Conservation (phyloP, 2,797 vertebrate genomes). For the Poecilia picta region DNA sequence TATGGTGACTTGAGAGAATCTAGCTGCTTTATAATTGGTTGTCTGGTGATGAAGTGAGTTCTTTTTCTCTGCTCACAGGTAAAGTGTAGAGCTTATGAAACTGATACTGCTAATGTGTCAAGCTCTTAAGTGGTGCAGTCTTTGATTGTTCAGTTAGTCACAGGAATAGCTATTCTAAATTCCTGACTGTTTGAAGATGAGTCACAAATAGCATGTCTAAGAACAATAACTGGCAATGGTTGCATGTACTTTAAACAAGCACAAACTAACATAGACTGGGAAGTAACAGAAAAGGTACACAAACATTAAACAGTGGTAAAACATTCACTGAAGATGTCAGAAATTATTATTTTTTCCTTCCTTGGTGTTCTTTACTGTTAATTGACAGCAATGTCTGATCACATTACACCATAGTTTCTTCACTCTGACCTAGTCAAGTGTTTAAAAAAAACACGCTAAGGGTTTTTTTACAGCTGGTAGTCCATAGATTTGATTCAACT, state of each 20-base stretch:
- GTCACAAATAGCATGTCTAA: neutral
- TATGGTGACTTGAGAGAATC: slow-evolving; percentile 62
- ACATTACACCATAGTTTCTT: neutral
- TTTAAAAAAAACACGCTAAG: neutral
- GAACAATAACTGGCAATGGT: neutral
- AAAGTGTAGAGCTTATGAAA: slow-evolving; percentile 69
- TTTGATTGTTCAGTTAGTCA: slow-evolving; percentile 41
- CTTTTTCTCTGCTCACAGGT: slow-evolving; percentile 44
- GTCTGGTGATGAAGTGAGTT: slow-evolving; percentile 43
- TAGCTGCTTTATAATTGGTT: slow-evolving; percentile 67
- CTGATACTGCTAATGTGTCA: slow-evolving; percentile 59
- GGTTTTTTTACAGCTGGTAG: too few relatives aligned
- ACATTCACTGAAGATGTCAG: neutral
- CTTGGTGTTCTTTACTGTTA: neutral
- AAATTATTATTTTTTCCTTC: neutral
- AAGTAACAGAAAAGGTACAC: neutral
- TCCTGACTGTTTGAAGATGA: slow-evolving; percentile 1
- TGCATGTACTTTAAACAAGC: neutral
- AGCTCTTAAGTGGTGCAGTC: slow-evolving; percentile 63
- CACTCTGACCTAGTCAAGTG: neutral
- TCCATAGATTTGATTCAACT: too few relatives aligned
- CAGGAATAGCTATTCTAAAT: slow-evolving; percentile 10
- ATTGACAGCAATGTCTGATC: neutral
- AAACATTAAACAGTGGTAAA: neutral
- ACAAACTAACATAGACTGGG: neutral